These are phyloP conservation scores for Phanerotoma sp. DNA, from an alignment of 2,888 invertebrate genomes.

Conservation along the genomic window DNA sequence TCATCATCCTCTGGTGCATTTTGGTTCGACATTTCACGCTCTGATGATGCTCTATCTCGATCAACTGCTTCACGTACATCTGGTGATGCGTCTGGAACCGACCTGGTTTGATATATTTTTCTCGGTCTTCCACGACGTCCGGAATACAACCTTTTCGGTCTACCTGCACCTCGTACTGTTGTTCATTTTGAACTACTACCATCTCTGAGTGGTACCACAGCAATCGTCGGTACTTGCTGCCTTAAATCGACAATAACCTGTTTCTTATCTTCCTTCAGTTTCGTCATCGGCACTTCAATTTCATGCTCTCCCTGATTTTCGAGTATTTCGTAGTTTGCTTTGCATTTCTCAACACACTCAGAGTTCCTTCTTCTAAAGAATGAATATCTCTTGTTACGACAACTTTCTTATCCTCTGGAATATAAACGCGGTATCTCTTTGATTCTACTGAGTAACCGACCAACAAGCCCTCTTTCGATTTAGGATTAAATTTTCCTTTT, in stretches of 20 bases:
- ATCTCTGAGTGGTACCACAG: constrained; percentile 24
- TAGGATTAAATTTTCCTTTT: constrained; percentile 27
- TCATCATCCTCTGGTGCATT: too few species aligned
- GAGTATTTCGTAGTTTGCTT: background rate
- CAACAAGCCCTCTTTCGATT: constrained; percentile 14
- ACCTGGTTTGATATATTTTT: constrained; percentile 4
- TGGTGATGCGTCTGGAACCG: background rate
- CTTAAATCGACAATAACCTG: constrained; percentile 8
- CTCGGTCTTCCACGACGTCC: constrained; percentile 5
- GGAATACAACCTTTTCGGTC: background rate
- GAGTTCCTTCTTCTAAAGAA: background rate
- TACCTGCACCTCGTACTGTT: background rate
- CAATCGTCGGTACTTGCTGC: constrained; percentile 22
- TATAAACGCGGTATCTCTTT: constrained; percentile 19
- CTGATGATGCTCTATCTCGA: background rate
- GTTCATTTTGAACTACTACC: background rate
- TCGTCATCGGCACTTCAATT: too few species aligned
- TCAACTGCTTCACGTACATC: too few species aligned
- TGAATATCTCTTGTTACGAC: constrained; percentile 14
- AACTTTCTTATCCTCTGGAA: constrained; percentile 3
- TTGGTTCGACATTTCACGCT: too few species aligned
- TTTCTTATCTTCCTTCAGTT: background rate
- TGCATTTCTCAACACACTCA: background rate
- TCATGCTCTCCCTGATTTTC: too few species aligned
- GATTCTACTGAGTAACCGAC: constrained; percentile 15